Evolutionary conservation across 1,140 invertebrate species (phyloP), one percentile per base, ranked within the genome.

Genomic region (Aphelinus atriplicis): DNA sequence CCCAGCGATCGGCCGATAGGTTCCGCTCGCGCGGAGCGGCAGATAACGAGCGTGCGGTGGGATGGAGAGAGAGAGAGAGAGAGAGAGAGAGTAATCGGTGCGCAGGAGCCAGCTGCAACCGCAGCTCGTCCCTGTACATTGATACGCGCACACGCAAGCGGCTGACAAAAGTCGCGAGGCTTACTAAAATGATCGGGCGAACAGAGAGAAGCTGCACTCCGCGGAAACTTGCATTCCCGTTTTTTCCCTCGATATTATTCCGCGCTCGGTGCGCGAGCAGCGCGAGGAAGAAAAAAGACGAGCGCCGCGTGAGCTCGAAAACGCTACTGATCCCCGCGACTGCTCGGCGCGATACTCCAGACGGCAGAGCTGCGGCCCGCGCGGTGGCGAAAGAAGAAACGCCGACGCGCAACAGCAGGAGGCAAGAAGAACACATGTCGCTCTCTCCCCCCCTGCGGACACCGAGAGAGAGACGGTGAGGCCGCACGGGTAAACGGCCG

Each of bases 281-380:
- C 7, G 7, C 46, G 3, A 43, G 47, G 10, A 63, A 6, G n/a
- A 26, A 26, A 26, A 26, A 26, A 26, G 26, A 26, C 58, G 3
- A 43, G 43, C 50, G 58, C 57, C 57, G 72, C 64, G 64, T 53
- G 64, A 71, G 72, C 62, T 69, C 58, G 57, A 50, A 74, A 69
- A 26, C 65, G 50, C 72, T 74, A 74, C 72, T 74, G 72, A 74
- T 68, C 65, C 50, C 26, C 26, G 64, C 71, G 57, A 62, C 26
- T 26, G 26, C 26, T 26, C 71, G 57, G 50, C 51, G 53, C 7
- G 55, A 6, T 58, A 64, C 48, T 3, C 51, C 48, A 42, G 62
- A 51, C 58, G 48, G 60, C n/a, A 10, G 42, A 10, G 42, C 61
- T 63, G n/a, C 63, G 46, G 56, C 62, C 45, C 67, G 57, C 58